Evolutionary conservation across 1,140 invertebrate species (phyloP).

Genomic region (Vanessa tameamea): DNA sequence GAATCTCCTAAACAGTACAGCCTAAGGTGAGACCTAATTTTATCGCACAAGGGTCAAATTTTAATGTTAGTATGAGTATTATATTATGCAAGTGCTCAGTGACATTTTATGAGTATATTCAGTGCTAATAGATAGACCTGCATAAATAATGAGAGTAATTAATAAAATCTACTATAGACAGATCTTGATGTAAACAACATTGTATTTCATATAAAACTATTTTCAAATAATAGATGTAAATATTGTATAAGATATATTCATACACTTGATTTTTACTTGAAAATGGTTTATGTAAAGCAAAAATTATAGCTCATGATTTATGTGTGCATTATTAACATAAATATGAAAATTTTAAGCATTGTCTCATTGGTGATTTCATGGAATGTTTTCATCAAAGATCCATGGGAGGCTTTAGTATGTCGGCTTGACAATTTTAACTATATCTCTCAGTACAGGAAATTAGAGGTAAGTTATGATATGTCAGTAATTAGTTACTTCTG

Average conservation of each 20-base stretch:
- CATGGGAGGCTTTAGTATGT: constrained; percentile 35
- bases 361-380: constrained; percentile 18
- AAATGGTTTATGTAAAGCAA: constrained; percentile 24
- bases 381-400: constrained; percentile 19
- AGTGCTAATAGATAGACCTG: constrained; percentile 7
- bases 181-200: constrained; percentile 30
- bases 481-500: constrained; percentile 60
- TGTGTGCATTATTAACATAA: constrained; percentile 31
- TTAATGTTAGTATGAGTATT: constrained; percentile 18
- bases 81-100: constrained; percentile 15
- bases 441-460: constrained; percentile 80
- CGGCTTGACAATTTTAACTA: constrained; percentile 65
- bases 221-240: constrained; percentile 33
- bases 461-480: constrained; percentile 69
- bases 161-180: constrained; percentile 15
- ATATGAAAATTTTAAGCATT: constrained; percentile 10
- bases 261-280: constrained; percentile 14
- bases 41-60: constrained; percentile 29
- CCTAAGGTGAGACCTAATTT: constrained; percentile 22
- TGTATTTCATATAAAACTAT: constrained; percentile 19
- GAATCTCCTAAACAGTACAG: constrained; percentile 42
- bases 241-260: constrained; percentile 27
- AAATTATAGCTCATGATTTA: constrained; percentile 14
- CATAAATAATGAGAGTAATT: constrained; percentile 9
- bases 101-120: not conserved